Evolutionary conservation across 2,888 invertebrate genomes (phyloP).

Genomic region (Rapana venosa): DNA sequence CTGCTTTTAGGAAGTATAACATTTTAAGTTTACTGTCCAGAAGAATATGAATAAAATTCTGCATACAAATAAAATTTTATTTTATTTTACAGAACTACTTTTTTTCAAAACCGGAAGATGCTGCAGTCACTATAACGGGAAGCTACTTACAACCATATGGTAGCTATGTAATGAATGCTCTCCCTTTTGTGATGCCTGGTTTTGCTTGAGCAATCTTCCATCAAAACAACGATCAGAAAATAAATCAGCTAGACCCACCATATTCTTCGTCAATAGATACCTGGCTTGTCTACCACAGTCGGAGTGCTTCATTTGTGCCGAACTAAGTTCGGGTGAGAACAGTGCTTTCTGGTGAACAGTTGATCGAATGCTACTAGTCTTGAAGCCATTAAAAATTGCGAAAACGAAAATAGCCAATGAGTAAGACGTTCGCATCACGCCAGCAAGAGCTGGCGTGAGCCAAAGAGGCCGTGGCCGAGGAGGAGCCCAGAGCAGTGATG

Average conservation of each 20-base stretch:
- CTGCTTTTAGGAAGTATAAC: background rate
- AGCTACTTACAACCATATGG: background rate
- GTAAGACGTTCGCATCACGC: slow-evolving; percentile 29
- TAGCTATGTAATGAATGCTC: slow-evolving; percentile 17
- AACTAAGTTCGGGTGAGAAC: no score
- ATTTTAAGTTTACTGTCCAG: background rate
- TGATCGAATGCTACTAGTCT: no score
- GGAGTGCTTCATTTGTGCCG: no score
- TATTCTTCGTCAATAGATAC: no score
- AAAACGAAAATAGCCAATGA: slow-evolving; percentile 23
- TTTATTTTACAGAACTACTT: background rate
- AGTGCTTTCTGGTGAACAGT: no score
- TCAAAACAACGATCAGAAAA: background rate
- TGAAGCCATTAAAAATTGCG: no score
- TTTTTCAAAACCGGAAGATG: background rate
- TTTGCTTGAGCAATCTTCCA: background rate
- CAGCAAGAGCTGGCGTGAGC: background rate
- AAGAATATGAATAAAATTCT: background rate
- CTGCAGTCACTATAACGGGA: background rate
- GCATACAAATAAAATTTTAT: no score
- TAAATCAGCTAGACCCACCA: no score
- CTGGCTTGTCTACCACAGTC: no score
- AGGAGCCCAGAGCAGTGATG: background rate
- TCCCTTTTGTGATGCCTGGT: background rate
- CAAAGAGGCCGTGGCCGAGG: slow-evolving; percentile 34